phyloP scores from a whole-genome alignment of 2,113 vertebrate genomes.

The Tychaedon coryphoeus region DNA sequence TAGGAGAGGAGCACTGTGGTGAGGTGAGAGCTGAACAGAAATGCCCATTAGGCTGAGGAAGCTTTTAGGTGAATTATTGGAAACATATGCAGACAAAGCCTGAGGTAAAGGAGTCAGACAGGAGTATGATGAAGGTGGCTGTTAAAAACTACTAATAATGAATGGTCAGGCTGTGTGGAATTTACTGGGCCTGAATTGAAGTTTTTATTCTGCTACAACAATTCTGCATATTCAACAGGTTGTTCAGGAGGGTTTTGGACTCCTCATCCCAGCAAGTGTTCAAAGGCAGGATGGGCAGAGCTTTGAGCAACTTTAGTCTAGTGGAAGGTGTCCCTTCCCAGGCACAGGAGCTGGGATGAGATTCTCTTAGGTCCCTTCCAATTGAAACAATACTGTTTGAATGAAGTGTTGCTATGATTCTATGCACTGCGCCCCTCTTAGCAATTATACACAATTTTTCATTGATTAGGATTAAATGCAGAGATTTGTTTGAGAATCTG shows the following conservation, averaged over 20 bases:
- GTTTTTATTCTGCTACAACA: rapidly evolving
- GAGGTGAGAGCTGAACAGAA: not conserved
- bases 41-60: not conserved
- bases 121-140: not conserved
- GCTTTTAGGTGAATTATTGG: not conserved
- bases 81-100: not conserved
- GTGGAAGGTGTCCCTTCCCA: too few relatives aligned
- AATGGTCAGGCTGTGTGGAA: not conserved
- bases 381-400: not conserved
- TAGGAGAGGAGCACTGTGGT: not conserved
- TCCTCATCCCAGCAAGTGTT: not conserved
- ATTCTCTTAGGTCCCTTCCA: not conserved
- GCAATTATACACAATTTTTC: not conserved
- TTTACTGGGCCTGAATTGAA: not conserved
- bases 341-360: not conserved
- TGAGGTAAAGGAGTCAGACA: not conserved
- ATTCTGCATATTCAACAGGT: not conserved
- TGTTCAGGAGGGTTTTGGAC: not conserved
- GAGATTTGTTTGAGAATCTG: not conserved
- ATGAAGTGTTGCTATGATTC: not conserved
- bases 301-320: not conserved
- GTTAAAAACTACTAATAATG: not conserved
- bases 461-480: not conserved
- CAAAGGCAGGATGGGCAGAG: not conserved
- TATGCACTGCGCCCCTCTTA: not conserved